Evolutionary conservation across 2,888 invertebrate species (phyloP).

Genomic region (Dynastes maya): DNA sequence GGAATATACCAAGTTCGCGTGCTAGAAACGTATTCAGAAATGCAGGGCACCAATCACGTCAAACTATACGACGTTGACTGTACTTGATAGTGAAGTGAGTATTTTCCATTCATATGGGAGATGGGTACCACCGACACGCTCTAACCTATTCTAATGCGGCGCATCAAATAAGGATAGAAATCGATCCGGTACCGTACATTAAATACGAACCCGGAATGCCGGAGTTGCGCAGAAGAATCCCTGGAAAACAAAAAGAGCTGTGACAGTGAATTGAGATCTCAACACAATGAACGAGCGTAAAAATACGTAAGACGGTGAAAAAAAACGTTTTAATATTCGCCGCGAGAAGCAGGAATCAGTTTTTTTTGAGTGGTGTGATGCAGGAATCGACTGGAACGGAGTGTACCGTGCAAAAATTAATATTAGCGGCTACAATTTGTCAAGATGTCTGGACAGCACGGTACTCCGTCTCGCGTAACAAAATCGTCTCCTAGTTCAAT

Average conservation of each 20-base stretch:
- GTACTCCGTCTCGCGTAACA: slow-evolving; percentile 72
- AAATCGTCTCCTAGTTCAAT: slow-evolving; percentile 80
- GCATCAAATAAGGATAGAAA: slow-evolving; percentile 39
- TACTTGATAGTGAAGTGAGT: slow-evolving; percentile 58
- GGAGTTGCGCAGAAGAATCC: slow-evolving; percentile 54
- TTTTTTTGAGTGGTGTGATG: slow-evolving; percentile 45
- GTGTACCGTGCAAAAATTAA: slow-evolving; percentile 41
- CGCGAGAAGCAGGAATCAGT: slow-evolving; percentile 20
- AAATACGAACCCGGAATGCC: slow-evolving; percentile 39
- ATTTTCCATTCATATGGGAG: slow-evolving; percentile 45
- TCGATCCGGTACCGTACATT: slow-evolving; percentile 45
- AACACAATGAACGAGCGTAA: slow-evolving; percentile 59
- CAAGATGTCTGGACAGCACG: slow-evolving; percentile 71
- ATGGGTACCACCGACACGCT: slow-evolving; percentile 17
- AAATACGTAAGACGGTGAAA: slow-evolving; percentile 49
- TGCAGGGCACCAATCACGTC: background rate
- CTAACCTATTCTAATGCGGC: slow-evolving; percentile 10
- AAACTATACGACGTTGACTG: slow-evolving; percentile 48
- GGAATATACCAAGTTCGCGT: slow-evolving; percentile 16
- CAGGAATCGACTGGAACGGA: slow-evolving; percentile 36
- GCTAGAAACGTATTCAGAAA: background rate
- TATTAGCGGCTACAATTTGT: slow-evolving; percentile 45
- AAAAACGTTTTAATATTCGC: slow-evolving; percentile 35
- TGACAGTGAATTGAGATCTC: slow-evolving; percentile 55
- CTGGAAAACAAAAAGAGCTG: slow-evolving; percentile 57